A percentile compares a stretch with the other conserved stretches of the same genome.
Evolutionary conservation across 1,140 invertebrate genomes (phyloP).

Genomic region (Drosophila cardini): DNA sequence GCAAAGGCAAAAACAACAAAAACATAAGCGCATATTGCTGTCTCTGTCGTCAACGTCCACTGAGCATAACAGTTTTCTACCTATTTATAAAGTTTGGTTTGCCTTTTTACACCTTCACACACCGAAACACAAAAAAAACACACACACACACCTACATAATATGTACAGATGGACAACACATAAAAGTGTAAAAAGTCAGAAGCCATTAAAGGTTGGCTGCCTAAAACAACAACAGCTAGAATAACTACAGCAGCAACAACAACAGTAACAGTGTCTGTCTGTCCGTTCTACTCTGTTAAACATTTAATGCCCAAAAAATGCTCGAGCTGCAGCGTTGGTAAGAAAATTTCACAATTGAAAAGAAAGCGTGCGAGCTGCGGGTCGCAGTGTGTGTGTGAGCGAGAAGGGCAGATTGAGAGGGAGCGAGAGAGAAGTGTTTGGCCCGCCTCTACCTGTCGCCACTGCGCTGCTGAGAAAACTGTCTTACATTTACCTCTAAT

Average conservation of each 20-base stretch:
- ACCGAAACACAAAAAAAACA: constrained; percentile 49
- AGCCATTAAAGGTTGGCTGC: constrained; percentile 73
- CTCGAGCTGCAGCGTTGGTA: constrained; percentile 7
- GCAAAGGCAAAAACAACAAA: constrained; percentile 38
- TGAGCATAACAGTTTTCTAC: constrained; percentile 80
- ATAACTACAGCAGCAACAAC: constrained; percentile 56
- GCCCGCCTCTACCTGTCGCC: constrained; percentile 25
- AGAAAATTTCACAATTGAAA: constrained; percentile 64
- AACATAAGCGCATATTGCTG: constrained; percentile 56
- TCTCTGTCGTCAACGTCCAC: constrained; percentile 64
- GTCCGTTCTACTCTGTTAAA: constrained; percentile 63
- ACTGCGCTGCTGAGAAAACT: constrained; percentile 22
- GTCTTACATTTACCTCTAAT: constrained; percentile 8
- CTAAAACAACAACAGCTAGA: constrained; percentile 69
- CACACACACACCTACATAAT: constrained; percentile 10
- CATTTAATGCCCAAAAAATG: constrained; percentile 61
- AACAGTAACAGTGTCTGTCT: constrained; percentile 35
- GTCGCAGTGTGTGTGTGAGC: constrained; percentile 32
- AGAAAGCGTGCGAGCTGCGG: constrained; percentile 71
- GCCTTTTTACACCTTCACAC: constrained; percentile 79
- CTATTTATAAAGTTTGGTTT: constrained; percentile 57
- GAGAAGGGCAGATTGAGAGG: neutral
- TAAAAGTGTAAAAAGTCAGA: constrained; percentile 76
- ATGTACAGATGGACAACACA: constrained; percentile 53
- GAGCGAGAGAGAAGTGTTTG: neutral